These are phyloP conservation scores for Panagrolaimus sp. DNA, from an alignment of 1,140 invertebrate species.

Conservation along the genomic window DNA sequence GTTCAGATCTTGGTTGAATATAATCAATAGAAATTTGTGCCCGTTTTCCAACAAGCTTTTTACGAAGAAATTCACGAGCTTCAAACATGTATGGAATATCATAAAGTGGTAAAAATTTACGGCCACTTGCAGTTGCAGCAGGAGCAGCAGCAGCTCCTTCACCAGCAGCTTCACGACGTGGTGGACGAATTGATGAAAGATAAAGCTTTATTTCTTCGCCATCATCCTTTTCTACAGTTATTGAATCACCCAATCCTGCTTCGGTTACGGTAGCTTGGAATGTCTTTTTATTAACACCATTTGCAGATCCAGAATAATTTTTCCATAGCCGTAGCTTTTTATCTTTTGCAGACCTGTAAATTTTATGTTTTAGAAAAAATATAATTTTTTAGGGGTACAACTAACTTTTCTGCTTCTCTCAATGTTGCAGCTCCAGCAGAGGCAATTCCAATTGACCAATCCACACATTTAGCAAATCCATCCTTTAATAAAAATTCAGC, in stretches of 20 bases:
- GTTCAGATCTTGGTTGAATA: slow-evolving; percentile 83
- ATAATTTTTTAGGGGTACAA: background rate
- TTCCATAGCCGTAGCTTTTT: slow-evolving; percentile 80
- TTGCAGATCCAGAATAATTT: slow-evolving; percentile 65
- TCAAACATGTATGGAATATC: slow-evolving; percentile 97
- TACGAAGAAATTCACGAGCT: slow-evolving; percentile 89
- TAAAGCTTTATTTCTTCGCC: slow-evolving; percentile 84
- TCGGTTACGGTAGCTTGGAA: slow-evolving; percentile 67
- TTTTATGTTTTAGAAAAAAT: background rate
- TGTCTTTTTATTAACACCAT: slow-evolving; percentile 23
- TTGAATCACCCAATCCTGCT: slow-evolving; percentile 84
- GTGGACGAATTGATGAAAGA: slow-evolving; percentile 86
- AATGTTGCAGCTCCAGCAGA: slow-evolving; percentile 76
- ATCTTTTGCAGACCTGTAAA: slow-evolving; percentile 72
- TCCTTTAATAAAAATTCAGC: slow-evolving; percentile 81
- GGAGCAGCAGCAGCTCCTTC: slow-evolving; percentile 26
- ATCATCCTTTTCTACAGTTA: slow-evolving; percentile 76
- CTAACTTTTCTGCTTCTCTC: slow-evolving; percentile 72
- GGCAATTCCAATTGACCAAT: slow-evolving; percentile 79
- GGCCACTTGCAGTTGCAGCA: slow-evolving; percentile 1
- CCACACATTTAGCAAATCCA: slow-evolving; percentile 91
- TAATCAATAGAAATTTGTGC: slow-evolving; percentile 83
- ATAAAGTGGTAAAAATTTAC: slow-evolving; percentile 77
- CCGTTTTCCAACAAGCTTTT: slow-evolving; percentile 90
- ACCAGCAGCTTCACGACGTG: slow-evolving; percentile 64